Evolutionary conservation across 2,888 invertebrate genomes (phyloP).

Genomic region (Glyphotaelius pellucidus): DNA sequence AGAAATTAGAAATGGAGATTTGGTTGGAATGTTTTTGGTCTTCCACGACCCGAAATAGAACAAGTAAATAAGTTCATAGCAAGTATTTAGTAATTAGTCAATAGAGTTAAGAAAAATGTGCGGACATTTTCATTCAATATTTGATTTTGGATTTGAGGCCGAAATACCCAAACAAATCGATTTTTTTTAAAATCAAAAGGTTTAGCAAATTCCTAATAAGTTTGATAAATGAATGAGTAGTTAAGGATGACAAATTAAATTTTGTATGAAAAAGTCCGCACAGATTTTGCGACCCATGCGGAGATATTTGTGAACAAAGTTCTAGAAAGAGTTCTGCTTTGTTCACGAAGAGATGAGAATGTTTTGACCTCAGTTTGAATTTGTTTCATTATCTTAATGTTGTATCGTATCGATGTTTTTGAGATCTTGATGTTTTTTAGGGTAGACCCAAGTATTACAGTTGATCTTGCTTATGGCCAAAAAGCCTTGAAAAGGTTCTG

Average conservation of each 20-base stretch:
- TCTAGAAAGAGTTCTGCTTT: not conserved
- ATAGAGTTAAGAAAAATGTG: not conserved
- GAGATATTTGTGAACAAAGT: not conserved
- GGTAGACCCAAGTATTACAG: not conserved
- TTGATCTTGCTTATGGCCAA: not conserved
- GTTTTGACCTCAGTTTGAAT: not conserved
- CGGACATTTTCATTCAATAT: no score
- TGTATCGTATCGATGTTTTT: not conserved
- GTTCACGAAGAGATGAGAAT: not conserved
- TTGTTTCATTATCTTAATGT: not conserved
- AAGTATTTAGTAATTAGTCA: not conserved
- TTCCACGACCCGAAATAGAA: not conserved
- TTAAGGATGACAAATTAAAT: no score
- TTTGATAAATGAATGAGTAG: no score
- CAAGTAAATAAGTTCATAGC: not conserved
- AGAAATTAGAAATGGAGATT: not conserved
- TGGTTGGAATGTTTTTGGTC: not conserved
- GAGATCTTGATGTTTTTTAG: constrained; percentile 2
- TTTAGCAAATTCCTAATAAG: no score
- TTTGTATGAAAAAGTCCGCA: no score
- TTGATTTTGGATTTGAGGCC: no score
- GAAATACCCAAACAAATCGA: no score
- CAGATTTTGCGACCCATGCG: not conserved
- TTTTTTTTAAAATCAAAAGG: no score
- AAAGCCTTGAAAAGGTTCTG: not conserved